These are phyloP conservation scores for Nephrotoma guestfalica DNA, from an alignment of 2,888 invertebrate species.

Conservation along the genomic window DNA sequence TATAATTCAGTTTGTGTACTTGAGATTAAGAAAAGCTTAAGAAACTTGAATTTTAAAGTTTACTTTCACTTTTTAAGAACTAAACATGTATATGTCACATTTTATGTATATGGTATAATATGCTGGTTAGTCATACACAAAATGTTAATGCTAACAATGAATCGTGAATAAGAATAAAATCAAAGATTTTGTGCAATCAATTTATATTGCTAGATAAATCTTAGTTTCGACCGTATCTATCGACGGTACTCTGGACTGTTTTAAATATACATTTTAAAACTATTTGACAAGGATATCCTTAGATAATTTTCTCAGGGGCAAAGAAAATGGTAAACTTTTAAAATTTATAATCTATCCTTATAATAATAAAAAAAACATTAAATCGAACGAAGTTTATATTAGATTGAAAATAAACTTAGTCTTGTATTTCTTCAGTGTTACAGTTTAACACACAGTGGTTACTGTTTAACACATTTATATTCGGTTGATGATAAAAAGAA, in stretches of 20 bases:
- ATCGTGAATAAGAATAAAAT: not conserved
- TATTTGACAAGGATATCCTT: not conserved
- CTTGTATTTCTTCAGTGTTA: not conserved
- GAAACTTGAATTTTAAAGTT: not conserved
- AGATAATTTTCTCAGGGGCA: not conserved
- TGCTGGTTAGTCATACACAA: not conserved
- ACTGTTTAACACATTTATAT: not conserved
- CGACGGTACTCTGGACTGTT: not conserved
- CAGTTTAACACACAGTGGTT: too few species aligned
- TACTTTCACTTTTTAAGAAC: not conserved
- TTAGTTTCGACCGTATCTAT: not conserved
- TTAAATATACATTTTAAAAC: not conserved
- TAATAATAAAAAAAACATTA: not conserved
- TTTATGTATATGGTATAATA: not conserved
- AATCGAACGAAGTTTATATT: not conserved
- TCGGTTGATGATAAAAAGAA: not conserved
- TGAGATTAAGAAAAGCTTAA: not conserved
- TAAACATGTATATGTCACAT: not conserved
- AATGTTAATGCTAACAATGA: not conserved
- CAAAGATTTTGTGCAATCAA: not conserved
- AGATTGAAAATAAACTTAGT: too few species aligned
- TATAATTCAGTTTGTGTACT: not conserved
- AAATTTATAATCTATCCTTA: not conserved
- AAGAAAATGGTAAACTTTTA: not conserved
- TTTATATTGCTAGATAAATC: not conserved